Conservation (phyloP, 2,797 vertebrate species). For the Mallotus villosus region DNA sequence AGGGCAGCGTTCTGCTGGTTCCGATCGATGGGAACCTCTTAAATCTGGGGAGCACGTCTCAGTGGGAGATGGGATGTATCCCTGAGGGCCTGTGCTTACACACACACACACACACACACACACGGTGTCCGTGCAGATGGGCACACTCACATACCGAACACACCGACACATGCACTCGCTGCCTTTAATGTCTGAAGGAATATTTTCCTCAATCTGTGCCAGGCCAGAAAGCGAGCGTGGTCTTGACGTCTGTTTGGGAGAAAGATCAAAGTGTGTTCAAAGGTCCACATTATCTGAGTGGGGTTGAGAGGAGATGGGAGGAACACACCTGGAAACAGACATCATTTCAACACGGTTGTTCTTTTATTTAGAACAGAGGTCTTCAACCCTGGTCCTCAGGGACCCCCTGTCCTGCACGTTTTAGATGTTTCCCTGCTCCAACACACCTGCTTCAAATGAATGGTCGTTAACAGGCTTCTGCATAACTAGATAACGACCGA, state of each 20-base stretch:
- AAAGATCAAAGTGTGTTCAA: neutral
- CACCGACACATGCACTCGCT: neutral
- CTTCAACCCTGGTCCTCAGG: too few species aligned
- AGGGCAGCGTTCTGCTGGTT: neutral
- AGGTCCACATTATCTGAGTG: neutral
- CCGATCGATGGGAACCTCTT: constrained; percentile 26
- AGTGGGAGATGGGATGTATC: neutral
- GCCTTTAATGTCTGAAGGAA: neutral
- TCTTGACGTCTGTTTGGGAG: too few species aligned
- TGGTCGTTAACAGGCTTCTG: too few species aligned
- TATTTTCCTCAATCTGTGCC: neutral
- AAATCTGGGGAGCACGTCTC: constrained; percentile 18
- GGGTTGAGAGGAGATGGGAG: too few species aligned
- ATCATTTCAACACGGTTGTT: too few species aligned
- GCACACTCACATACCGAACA: neutral
- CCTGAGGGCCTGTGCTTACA: constrained; percentile 7
- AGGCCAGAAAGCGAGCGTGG: neutral
- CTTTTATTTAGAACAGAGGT: too few species aligned
- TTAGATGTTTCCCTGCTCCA: too few species aligned
- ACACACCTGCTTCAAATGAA: too few species aligned
- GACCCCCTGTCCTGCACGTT: too few species aligned
- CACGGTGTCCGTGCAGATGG: neutral
- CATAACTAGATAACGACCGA: too few species aligned
- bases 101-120: constrained; percentile 11
- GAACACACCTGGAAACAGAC: too few species aligned